These are phyloP conservation scores for Timandra comae DNA, from an alignment of 2,888 invertebrate genomes.

Conservation along the genomic window DNA sequence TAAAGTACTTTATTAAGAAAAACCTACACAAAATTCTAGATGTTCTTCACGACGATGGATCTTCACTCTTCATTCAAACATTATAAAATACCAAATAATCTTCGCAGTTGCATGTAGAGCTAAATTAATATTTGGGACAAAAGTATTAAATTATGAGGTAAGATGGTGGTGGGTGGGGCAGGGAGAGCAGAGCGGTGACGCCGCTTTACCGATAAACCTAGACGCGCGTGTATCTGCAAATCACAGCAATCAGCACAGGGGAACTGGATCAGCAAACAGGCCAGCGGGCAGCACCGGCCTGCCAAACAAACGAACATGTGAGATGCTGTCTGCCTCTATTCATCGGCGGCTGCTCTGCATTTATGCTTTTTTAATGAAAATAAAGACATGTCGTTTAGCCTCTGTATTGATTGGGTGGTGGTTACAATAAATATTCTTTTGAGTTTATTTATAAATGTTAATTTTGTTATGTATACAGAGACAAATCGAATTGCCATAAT, in stretches of 20 bases:
- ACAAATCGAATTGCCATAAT: slow-evolving; percentile 9
- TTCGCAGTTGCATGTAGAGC: no score
- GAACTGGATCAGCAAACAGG: slow-evolving; percentile 74
- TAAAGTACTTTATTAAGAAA: no score
- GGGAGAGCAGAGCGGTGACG: slow-evolving; percentile 44
- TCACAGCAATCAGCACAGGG: slow-evolving; percentile 68
- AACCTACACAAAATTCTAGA: no score
- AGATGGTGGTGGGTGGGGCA: slow-evolving; percentile 33
- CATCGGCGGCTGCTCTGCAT: slow-evolving; percentile 9
- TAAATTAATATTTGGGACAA: no score
- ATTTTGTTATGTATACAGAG: no score
- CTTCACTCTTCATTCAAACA: no score
- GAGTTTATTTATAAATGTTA: no score
- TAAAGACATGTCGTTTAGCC: slow-evolving; percentile 7
- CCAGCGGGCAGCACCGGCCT: slow-evolving; percentile 76
- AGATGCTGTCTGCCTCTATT: slow-evolving; percentile 36
- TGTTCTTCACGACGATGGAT: no score
- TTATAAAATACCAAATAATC: no score
- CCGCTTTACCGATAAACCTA: slow-evolving; percentile 52
- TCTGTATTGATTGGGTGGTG: slow-evolving; percentile 2
- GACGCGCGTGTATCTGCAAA: slow-evolving; percentile 64
- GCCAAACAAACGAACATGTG: slow-evolving; percentile 71
- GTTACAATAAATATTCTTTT: no score
- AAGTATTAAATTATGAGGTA: no score
- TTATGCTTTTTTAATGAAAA: slow-evolving; percentile 10